Evolutionary conservation across 2,888 invertebrate species (phyloP), one percentile per base, ranked within the genome.

Genomic region (Ligdia adustata): DNA sequence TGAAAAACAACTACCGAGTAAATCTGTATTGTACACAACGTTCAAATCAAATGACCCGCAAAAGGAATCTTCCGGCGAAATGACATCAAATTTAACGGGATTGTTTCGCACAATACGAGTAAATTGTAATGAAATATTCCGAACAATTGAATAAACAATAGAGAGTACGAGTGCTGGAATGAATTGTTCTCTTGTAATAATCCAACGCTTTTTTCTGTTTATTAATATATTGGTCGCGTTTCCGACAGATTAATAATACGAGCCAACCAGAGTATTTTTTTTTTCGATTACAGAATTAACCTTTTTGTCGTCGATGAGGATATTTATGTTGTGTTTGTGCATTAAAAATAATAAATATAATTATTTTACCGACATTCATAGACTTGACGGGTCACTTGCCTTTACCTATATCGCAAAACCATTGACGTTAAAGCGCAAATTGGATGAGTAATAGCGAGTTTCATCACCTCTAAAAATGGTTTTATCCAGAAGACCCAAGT

Each of bases 81-180:
- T 38, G 49, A 57, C 53, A 55, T 48, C 50, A 42, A 69, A 64
- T 60, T 60, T 49, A 51, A 55, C 52, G 44, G 64, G 64, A 80
- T 78, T 77, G 75, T 76, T 73, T 73, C 60, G 64, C 63, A 76
- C 76, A 76, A 76, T 78, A 67, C 71, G 66, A 69, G 64, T 69
- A 71, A 78, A 74, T 77, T 70, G 68, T 67, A 68, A 69, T 64
- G 57, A 56, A 60, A 56, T 50, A 52, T 57, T 72, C 75, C 73
- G 65, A 69, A 60, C 70, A 68, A 73, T 74, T 71, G 68, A 72
- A 77, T 72, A 66, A 65, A 67, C 61, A 69, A 67, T 66, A 62
- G 54, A 51, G 53, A 44, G 42, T 34, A 51, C 44, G 49, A 47
- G 50, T 55, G 37, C 50, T 55, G 53, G 33, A 57, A 48, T 52